These are phyloP conservation scores for Pelusios castaneus DNA, from an alignment of 2,113 vertebrate species.

Conservation along the genomic window DNA sequence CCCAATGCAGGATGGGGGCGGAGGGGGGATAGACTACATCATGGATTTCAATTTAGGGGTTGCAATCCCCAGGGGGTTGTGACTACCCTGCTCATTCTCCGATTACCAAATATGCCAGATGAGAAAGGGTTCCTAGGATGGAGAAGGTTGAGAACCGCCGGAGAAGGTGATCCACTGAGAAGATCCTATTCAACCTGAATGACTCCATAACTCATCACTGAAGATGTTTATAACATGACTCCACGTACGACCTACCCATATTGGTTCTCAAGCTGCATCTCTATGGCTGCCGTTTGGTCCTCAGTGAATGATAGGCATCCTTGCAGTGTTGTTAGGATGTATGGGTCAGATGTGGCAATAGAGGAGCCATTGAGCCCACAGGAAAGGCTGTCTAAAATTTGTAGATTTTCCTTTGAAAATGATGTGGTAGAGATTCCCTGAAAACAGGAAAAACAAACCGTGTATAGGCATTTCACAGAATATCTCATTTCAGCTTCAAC, in stretches of 20 bases:
- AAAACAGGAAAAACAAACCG: background rate
- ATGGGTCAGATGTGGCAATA: background rate
- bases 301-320: slow-evolving; percentile 4
- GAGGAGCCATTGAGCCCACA: slow-evolving; percentile 6
- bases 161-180: background rate
- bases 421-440: background rate
- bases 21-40: background rate
- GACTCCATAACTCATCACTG: background rate
- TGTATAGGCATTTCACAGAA: background rate
- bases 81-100: background rate
- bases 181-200: background rate
- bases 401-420: background rate
- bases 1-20: too few species aligned
- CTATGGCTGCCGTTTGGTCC: background rate
- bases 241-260: slow-evolving; percentile 14
- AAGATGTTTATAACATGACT: background rate
- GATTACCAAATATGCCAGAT: background rate
- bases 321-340: background rate
- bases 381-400: background rate
- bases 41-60: background rate
- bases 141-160: background rate
- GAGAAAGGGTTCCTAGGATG: background rate
- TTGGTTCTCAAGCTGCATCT: background rate
- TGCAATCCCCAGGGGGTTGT: background rate
- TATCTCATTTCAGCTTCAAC: background rate